A percentile compares a stretch with the other conserved stretches of the same genome.
phyloP scores from a whole-genome alignment of 1,140 invertebrate species.

The Papilio helenus region DNA sequence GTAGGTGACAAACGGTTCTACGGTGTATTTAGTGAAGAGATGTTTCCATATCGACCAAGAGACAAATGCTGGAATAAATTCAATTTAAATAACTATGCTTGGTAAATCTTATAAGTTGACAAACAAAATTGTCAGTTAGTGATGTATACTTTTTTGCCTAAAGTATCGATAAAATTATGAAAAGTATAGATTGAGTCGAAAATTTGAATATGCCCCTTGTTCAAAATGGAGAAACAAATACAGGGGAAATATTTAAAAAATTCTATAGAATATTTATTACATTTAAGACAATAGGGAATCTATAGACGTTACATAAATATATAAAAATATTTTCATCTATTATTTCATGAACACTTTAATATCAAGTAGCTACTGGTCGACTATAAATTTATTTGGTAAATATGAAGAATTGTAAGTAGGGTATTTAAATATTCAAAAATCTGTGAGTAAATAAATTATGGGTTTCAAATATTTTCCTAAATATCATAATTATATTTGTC shows the following conservation, averaged over 20 bases:
- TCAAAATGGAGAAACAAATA: slow-evolving; percentile 11
- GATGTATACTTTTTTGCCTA: not conserved
- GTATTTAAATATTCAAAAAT: slow-evolving; percentile 43
- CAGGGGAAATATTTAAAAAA: not conserved
- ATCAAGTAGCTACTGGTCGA: slow-evolving; percentile 64
- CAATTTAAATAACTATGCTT: no score
- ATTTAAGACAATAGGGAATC: slow-evolving; percentile 53
- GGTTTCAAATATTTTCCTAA: slow-evolving; percentile 56
- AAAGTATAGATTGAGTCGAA: not conserved
- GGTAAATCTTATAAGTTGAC: no score
- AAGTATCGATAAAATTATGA: not conserved
- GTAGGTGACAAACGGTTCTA: slow-evolving; percentile 15
- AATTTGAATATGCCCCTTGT: not conserved
- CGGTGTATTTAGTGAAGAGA: not conserved
- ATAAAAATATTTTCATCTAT: slow-evolving; percentile 81
- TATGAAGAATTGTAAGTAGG: slow-evolving; percentile 42
- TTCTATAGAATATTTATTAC: slow-evolving; percentile 28
- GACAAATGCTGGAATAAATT: not conserved
- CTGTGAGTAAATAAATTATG: slow-evolving; percentile 51
- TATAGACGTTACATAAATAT: slow-evolving; percentile 70
- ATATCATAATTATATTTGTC: slow-evolving; percentile 47
- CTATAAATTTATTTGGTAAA: slow-evolving; percentile 54
- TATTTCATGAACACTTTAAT: slow-evolving; percentile 78
- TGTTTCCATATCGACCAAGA: not conserved
- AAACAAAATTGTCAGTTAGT: not conserved